Evolutionary conservation across 2,797 vertebrate species (phyloP).

Genomic region (Melopsittacus undulatus): DNA sequence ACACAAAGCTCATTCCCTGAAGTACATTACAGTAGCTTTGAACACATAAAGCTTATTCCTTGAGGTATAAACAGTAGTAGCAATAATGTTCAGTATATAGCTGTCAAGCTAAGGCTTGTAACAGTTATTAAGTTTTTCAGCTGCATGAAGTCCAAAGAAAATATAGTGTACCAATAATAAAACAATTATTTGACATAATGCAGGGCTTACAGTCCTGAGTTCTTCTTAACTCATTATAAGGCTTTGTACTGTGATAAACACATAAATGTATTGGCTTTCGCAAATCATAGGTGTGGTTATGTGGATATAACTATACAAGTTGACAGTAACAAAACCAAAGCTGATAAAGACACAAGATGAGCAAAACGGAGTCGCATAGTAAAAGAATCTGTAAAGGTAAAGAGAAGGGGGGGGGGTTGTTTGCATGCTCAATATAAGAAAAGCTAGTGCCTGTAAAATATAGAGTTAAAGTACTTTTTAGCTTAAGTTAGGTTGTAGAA

Average conservation of each 20-base stretch:
- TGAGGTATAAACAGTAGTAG: not conserved
- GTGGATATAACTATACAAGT: no score
- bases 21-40: not conserved
- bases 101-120: not conserved
- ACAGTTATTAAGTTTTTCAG: not conserved
- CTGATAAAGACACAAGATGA: no score
- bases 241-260: not conserved
- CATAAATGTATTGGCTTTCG: no score
- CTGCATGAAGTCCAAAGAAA: not conserved
- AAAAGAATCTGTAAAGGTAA: no score
- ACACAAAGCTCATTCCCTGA: not conserved
- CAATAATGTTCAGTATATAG: not conserved
- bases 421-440: no score
- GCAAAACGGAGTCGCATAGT: no score
- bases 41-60: not conserved
- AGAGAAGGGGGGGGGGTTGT: no score
- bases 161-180: not conserved
- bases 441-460: no score
- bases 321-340: no score
- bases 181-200: slow-evolving; percentile 11
- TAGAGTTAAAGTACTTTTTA: no score
- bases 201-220: not conserved
- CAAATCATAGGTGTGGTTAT: no score
- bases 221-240: not conserved
- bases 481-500: no score